Conservation (phyloP, 1,140 invertebrate genomes). For the Uloborus diversus region DNA sequence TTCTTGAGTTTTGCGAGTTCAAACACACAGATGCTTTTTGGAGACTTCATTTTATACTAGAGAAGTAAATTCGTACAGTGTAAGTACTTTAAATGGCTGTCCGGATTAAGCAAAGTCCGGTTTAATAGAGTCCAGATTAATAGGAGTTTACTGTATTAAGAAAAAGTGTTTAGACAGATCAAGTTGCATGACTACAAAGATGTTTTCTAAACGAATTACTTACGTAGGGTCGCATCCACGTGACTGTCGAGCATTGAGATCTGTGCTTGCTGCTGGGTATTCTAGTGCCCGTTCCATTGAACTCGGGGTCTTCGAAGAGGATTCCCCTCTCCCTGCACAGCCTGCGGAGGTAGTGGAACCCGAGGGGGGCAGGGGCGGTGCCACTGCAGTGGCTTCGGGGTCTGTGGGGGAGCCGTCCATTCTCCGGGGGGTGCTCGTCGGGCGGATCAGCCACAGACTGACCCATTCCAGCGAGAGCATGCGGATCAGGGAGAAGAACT, state of each 20-base stretch:
- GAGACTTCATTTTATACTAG: no score
- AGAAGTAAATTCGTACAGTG: no score
- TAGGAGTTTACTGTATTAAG: no score
- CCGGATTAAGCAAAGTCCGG: no score
- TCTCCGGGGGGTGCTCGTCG: constrained; percentile 8
- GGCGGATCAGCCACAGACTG: constrained; percentile 40
- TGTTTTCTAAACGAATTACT: no score
- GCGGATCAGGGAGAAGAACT: neutral
- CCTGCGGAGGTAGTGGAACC: constrained; percentile 67
- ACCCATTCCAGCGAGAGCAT: constrained; percentile 17
- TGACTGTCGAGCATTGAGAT: constrained; percentile 63
- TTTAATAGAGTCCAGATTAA: no score
- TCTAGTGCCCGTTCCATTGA: constrained; percentile 72
- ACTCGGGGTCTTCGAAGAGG: constrained; percentile 91
- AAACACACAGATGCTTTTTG: no score
- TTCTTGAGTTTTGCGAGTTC: no score
- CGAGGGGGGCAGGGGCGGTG: neutral
- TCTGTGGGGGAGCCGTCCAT: constrained; percentile 3
- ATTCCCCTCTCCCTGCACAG: constrained; percentile 76
- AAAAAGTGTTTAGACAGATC: no score
- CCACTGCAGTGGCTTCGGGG: constrained; percentile 10
- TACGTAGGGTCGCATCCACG: constrained; percentile 69
- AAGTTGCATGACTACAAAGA: no score
- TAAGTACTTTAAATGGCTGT: no score
- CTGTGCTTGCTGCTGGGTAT: constrained; percentile 77